Conservation (phyloP, 2,797 vertebrate genomes). For the Champsocephalus gunnari region DNA sequence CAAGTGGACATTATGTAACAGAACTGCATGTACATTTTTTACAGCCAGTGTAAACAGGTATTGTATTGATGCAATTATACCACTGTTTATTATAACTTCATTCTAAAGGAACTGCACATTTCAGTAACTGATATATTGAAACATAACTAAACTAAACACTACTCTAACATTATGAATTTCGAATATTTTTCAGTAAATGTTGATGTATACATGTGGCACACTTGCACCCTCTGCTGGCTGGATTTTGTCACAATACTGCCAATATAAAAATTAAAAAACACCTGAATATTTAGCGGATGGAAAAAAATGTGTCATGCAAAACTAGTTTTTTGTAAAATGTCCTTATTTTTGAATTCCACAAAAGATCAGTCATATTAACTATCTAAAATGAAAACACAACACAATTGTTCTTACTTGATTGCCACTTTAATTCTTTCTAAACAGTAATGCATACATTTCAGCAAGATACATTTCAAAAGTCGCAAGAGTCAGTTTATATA, state of each 20-base stretch:
- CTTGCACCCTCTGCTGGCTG: constrained; percentile 3
- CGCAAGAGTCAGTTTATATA: neutral
- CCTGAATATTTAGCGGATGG: neutral
- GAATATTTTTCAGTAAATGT: neutral
- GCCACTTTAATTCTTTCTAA: neutral
- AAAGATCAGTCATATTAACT: neutral
- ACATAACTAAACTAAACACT: neutral
- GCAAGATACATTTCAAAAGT: neutral
- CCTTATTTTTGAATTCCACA: neutral
- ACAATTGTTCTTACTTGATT: neutral
- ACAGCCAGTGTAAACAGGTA: neutral
- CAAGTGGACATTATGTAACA: neutral
- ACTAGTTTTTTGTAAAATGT: too few relatives aligned
- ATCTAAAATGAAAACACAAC: neutral
- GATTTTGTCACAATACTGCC: neutral
- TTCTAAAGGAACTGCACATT: neutral
- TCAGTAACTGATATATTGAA: neutral
- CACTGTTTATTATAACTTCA: neutral
- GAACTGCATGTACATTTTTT: neutral
- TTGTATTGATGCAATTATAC: neutral
- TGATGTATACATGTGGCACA: neutral
- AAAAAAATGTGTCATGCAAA: too few relatives aligned
- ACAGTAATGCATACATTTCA: neutral
- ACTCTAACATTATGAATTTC: too few relatives aligned
- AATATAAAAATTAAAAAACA: neutral